A percentile compares a stretch with the other conserved stretches of the same genome.
Conservation (phyloP, 1,140 invertebrate species). For the Meloidogyne exigua region DNA sequence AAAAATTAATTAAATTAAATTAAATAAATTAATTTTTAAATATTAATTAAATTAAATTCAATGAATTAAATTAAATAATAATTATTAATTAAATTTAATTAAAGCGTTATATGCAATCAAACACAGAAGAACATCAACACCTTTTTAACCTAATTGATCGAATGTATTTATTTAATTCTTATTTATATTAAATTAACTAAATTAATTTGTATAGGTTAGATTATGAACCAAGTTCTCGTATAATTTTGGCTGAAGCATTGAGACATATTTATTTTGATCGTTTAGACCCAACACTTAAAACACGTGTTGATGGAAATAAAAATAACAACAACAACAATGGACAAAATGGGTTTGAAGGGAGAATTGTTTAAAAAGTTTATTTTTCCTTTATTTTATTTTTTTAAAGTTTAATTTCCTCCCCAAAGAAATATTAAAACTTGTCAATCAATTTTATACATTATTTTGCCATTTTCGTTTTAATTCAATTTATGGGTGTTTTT, state of each 20-base stretch:
- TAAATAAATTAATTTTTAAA: not conserved
- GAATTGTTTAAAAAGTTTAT: not conserved
- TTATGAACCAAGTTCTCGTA: conserved; percentile 86
- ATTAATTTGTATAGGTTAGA: conserved; percentile 72
- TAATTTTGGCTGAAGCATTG: conserved; percentile 83
- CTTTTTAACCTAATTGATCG: conserved; percentile 88
- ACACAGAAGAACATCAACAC: conserved; percentile 84
- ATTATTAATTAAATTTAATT: not conserved
- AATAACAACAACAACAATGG: not conserved
- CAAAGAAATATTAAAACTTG: too few species aligned
- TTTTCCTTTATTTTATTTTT: too few species aligned
- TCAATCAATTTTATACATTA: too few species aligned
- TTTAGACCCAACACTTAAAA: conserved; percentile 65
- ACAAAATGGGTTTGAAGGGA: not conserved
- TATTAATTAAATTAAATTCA: conserved; percentile 7
- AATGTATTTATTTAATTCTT: conserved; percentile 72
- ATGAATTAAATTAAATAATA: not conserved
- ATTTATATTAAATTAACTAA: not conserved
- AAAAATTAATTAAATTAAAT: conserved; percentile 54
- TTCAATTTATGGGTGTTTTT: too few species aligned
- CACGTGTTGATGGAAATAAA: conserved; percentile 9
- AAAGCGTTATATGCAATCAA: conserved; percentile 82
- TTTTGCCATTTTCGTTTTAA: too few species aligned
- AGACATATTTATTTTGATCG: conserved; percentile 88
- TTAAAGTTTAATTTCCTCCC: too few species aligned